These are phyloP conservation scores for Cariama cristata DNA, from an alignment of 2,113 vertebrate genomes.

Conservation along the genomic window DNA sequence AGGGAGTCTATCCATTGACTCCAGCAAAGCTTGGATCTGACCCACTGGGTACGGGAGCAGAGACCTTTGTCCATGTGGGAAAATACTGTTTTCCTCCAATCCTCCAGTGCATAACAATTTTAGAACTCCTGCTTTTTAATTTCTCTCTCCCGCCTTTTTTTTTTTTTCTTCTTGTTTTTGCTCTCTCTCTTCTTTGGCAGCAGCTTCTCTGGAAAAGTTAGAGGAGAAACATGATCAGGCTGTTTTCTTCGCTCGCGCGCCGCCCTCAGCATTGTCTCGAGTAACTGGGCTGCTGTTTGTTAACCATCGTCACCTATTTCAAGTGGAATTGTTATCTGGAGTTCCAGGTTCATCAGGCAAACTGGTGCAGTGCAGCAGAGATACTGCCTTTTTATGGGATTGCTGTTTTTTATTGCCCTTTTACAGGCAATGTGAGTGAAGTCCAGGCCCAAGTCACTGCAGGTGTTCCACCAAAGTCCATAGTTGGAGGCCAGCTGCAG, in stretches of 20 bases:
- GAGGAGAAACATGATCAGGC: slow-evolving; percentile 14
- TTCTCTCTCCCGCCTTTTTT: not conserved
- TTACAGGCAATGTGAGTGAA: not conserved
- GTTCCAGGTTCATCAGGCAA: slow-evolving; percentile 28
- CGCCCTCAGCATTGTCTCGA: not conserved
- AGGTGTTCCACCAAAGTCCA: not conserved
- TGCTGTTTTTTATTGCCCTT: not conserved
- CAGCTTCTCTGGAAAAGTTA: not conserved
- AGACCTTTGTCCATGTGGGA: not conserved
- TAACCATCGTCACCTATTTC: not conserved
- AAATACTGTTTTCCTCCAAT: not conserved
- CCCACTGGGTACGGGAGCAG: not conserved
- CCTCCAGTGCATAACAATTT: not conserved
- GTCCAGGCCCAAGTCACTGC: not conserved
- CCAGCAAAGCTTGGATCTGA: not conserved
- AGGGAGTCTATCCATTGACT: not conserved
- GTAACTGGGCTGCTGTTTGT: not conserved
- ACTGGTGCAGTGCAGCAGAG: not conserved
- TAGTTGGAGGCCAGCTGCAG: not conserved
- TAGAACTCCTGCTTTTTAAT: not conserved
- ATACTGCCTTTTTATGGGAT: not conserved
- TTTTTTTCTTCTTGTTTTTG: not conserved
- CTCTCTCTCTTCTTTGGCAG: not conserved
- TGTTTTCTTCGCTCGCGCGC: not conserved
- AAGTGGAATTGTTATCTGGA: slow-evolving; percentile 21